Evolutionary conservation across 2,888 invertebrate species (phyloP).

Genomic region (Mallateleia sp.): DNA sequence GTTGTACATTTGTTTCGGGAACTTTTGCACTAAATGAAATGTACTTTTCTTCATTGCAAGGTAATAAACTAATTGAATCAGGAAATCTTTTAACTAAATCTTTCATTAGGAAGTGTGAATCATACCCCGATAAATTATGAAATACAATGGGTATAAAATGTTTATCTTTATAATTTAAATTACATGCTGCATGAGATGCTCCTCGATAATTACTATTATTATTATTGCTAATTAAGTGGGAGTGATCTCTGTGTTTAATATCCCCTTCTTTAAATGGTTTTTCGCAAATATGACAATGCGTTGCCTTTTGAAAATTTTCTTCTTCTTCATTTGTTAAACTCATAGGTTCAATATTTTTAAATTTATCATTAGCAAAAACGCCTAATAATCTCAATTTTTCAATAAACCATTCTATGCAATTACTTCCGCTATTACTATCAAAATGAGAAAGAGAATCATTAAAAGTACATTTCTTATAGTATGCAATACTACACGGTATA

Average conservation of each 20-base stretch:
- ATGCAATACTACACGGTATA: too few relatives aligned
- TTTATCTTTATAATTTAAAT: conserved; percentile 21
- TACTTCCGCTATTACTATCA: too few relatives aligned
- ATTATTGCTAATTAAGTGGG: neutral
- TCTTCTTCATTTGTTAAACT: too few relatives aligned
- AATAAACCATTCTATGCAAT: conserved; percentile 30
- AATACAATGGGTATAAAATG: too few relatives aligned
- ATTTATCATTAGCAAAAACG: too few relatives aligned
- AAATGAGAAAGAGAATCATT: conserved; percentile 24
- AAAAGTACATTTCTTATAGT: conserved; percentile 9
- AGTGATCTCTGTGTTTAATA: neutral
- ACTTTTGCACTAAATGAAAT: conserved; percentile 29
- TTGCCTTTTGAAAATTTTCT: too few relatives aligned
- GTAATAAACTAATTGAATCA: conserved; percentile 6
- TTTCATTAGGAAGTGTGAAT: conserved; percentile 36
- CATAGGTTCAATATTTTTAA: too few relatives aligned
- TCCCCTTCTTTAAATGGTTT: neutral
- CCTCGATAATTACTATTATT: conserved; percentile 12
- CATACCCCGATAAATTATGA: too few relatives aligned
- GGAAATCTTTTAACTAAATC: neutral
- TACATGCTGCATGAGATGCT: neutral
- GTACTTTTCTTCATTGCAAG: too few relatives aligned
- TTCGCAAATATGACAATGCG: too few relatives aligned
- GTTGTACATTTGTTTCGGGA: neutral
- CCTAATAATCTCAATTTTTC: too few relatives aligned